Conservation (phyloP, 2,888 invertebrate species). For the Chalcis sispes region DNA sequence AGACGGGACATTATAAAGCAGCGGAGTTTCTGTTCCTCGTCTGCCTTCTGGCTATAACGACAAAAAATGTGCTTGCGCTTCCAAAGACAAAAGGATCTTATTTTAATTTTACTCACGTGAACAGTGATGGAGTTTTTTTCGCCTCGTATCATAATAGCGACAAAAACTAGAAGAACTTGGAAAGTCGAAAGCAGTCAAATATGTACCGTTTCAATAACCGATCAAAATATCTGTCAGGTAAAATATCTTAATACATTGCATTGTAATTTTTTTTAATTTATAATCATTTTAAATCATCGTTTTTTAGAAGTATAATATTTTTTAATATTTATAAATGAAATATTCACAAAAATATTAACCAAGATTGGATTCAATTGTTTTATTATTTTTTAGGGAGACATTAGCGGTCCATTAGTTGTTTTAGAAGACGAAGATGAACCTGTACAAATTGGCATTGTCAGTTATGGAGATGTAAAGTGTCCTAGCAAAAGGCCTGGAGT, state of each 20-base stretch:
- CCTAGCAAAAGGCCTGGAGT: conserved; percentile 61
- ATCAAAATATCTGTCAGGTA: conserved; percentile 63
- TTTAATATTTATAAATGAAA: too few relatives aligned
- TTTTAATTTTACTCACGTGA: conserved; percentile 18
- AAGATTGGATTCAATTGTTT: conserved; percentile 11
- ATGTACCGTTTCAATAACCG: conserved; percentile 59
- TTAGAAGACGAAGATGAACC: conserved; percentile 19
- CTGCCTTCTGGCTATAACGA: too few relatives aligned
- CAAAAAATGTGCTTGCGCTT: too few relatives aligned
- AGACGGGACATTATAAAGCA: too few relatives aligned
- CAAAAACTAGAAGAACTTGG: too few relatives aligned
- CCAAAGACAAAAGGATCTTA: not conserved
- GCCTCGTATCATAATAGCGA: too few relatives aligned
- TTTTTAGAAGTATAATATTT: too few relatives aligned
- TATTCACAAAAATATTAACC: not conserved
- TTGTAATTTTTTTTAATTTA: not conserved
- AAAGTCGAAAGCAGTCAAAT: conserved; percentile 50
- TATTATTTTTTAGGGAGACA: conserved; percentile 61
- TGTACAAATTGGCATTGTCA: conserved; percentile 65
- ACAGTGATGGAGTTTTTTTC: conserved; percentile 1
- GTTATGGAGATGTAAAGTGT: conserved; percentile 63
- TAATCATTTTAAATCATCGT: too few relatives aligned
- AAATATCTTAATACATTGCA: not conserved
- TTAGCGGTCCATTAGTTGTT: conserved; percentile 64
- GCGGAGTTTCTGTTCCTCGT: too few relatives aligned